These are phyloP conservation scores for Caenorhabditis elegans DNA, from an alignment of 1,140 invertebrate species.

Conservation along the genomic window DNA sequence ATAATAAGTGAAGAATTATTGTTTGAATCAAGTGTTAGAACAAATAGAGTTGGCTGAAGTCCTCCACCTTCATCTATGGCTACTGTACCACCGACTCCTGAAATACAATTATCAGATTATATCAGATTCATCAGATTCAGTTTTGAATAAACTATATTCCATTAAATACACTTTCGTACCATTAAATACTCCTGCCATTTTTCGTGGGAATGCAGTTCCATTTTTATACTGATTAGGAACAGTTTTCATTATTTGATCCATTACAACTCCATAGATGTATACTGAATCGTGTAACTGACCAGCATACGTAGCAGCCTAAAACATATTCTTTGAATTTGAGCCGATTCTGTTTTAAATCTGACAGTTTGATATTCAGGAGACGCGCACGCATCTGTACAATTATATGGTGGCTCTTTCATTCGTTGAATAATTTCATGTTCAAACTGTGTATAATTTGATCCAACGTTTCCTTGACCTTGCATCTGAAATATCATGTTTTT, in stretches of 20 bases:
- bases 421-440: slow-evolving; percentile 3
- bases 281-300: slow-evolving; percentile 5
- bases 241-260: neutral
- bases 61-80: neutral
- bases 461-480: slow-evolving; percentile 5
- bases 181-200: neutral
- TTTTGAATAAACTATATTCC: too few relatives aligned
- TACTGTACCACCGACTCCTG: neutral
- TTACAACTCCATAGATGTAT: neutral
- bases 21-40: neutral
- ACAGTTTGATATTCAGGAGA: neutral
- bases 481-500: neutral
- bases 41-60: neutral
- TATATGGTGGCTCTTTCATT: slow-evolving; percentile 5
- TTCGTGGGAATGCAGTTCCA: neutral
- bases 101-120: neutral
- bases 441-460: neutral
- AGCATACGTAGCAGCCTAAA: neutral
- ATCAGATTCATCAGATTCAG: neutral
- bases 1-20: neutral
- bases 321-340: neutral
- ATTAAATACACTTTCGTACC: neutral
- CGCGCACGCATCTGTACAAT: neutral
- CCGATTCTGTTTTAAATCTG: neutral
- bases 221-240: neutral